Percentiles rank a stretch among this genome's conserved stretches.
phyloP scores from a whole-genome alignment of 2,113 vertebrate genomes.

The Pampusana beccarii region DNA sequence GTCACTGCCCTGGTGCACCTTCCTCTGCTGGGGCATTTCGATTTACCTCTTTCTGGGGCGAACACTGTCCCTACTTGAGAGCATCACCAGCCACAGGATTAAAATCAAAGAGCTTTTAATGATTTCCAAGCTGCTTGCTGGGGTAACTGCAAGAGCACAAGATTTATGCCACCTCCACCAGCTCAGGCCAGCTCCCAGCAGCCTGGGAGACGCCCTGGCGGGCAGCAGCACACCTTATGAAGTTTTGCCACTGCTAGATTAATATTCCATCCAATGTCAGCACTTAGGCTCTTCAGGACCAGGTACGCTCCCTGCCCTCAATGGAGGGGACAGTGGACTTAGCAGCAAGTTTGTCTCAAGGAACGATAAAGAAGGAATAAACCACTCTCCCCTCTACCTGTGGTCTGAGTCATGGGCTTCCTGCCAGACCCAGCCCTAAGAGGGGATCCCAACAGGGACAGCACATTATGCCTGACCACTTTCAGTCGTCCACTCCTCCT shows the following conservation, averaged over 20 bases:
- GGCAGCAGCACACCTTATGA: accelerated
- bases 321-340: not conserved
- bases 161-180: accelerated
- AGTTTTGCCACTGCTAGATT: not conserved
- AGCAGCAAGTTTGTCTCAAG: not conserved
- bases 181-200: not conserved
- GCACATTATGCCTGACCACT: not conserved
- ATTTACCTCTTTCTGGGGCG: not conserved
- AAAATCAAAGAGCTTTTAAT: not conserved
- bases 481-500: not conserved
- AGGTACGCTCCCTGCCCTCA: not conserved
- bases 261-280: not conserved
- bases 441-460: not conserved
- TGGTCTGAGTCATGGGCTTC: accelerated
- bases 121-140: not conserved
- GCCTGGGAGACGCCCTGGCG: not conserved
- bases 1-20: not conserved
- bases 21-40: not conserved
- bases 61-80: not conserved
- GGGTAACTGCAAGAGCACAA: not conserved
- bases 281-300: not conserved
- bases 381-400: accelerated
- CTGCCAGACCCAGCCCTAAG: accelerated
- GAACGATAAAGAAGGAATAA: not conserved
- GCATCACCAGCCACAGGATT: not conserved